phyloP scores from a whole-genome alignment of 2,113 vertebrate genomes.

The Pogona vitticeps region DNA sequence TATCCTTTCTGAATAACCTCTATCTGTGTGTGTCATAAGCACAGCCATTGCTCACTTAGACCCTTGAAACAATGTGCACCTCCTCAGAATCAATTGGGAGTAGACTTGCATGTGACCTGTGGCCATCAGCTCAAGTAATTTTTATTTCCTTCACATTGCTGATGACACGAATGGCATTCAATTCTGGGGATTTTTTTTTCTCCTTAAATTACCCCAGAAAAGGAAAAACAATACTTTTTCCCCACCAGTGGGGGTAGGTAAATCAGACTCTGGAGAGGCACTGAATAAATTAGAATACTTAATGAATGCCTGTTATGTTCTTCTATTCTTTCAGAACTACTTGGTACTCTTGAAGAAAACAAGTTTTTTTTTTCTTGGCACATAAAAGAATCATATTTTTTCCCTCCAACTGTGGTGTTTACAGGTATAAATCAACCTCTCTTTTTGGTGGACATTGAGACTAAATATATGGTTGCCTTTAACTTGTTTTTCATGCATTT shows the following conservation, averaged over 20 bases:
- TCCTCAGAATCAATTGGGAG: not conserved
- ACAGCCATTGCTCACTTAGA: not conserved
- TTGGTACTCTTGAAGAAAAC: rapidly evolving
- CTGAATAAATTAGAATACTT: not conserved
- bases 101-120: rapidly evolving
- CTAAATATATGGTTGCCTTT: not conserved
- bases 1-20: not conserved
- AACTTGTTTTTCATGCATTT: constrained; percentile 28
- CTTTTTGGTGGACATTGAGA: not conserved
- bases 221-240: not conserved
- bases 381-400: rapidly evolving
- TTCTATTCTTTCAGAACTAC: not conserved
- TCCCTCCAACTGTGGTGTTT: not conserved
- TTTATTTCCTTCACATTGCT: not conserved
- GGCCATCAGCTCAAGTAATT: not conserved
- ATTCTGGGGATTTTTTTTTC: not conserved
- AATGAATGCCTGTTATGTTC: not conserved
- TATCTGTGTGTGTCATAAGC: not conserved
- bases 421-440: not conserved
- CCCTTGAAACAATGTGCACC: not conserved
- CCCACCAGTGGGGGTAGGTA: constrained; percentile 7
- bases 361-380: not conserved
- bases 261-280: not conserved
- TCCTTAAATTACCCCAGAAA: not conserved
- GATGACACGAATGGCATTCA: rapidly evolving